Conservation (phyloP, 1,140 invertebrate genomes). For the Drepana arcuata region DNA sequence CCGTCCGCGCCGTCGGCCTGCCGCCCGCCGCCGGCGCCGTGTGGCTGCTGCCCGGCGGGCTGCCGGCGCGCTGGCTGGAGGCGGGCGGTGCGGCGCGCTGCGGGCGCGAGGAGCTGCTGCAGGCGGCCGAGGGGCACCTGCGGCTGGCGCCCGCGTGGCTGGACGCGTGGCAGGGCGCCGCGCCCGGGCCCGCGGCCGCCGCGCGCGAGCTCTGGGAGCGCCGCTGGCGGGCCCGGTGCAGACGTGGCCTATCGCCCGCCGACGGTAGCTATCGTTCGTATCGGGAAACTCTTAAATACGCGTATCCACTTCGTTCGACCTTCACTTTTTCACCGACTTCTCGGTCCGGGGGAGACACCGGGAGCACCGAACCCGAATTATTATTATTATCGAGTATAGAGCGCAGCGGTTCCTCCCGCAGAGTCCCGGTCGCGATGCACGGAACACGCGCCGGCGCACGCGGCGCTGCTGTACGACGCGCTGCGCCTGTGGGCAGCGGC, state of each 20-base stretch:
- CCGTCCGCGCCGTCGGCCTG: constrained; percentile 19
- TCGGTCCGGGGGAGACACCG: too few species aligned
- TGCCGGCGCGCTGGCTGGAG: constrained; percentile 5
- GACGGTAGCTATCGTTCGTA: too few species aligned
- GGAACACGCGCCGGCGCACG: constrained; percentile 1
- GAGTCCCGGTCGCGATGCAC: constrained; percentile 12
- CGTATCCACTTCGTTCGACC: too few species aligned
- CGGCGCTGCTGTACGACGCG: constrained; percentile 37
- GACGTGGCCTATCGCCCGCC: too few species aligned
- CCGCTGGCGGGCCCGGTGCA: background rate
- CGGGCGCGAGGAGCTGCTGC: constrained; percentile 11
- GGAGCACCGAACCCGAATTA: too few species aligned
- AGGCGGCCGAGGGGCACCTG: constrained; percentile 6
- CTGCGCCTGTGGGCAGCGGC: constrained; percentile 32
- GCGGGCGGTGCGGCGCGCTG: constrained; percentile 11
- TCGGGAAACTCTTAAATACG: too few species aligned
- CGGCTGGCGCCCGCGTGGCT: constrained; percentile 7
- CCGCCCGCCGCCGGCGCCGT: constrained; percentile 14
- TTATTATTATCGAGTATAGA: too few species aligned
- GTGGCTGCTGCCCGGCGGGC: constrained; percentile 19
- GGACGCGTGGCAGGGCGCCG: constrained; percentile 1
- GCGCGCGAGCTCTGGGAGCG: background rate
- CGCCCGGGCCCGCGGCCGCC: background rate
- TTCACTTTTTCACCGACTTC: too few species aligned
- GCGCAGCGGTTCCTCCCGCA: too few species aligned